Percentiles rank a stretch among this genome's conserved stretches.
Evolutionary conservation across 2,113 vertebrate genomes (phyloP).

Genomic region (Corythornis cristatus): DNA sequence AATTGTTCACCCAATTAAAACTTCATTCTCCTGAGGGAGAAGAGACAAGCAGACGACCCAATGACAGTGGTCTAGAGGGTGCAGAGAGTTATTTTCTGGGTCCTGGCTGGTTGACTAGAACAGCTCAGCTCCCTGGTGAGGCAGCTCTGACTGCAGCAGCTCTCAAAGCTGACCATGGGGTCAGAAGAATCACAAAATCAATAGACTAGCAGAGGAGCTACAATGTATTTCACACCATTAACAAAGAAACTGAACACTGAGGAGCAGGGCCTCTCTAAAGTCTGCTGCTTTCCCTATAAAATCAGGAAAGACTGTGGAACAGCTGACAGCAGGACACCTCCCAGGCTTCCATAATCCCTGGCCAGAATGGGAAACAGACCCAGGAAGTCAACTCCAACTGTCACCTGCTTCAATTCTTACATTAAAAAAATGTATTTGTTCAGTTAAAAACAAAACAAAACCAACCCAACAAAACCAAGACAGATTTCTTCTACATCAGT

Average conservation of each 20-base stretch:
- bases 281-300: background rate
- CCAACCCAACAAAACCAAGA: too few species aligned
- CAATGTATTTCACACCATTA: background rate
- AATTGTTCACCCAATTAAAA: background rate
- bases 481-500: background rate
- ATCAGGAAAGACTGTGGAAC: background rate
- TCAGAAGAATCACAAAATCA: background rate
- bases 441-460: background rate
- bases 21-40: background rate
- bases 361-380: background rate
- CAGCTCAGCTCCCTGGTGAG: background rate
- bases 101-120: background rate
- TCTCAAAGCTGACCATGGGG: background rate
- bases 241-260: background rate
- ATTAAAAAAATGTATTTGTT: background rate
- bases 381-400: background rate
- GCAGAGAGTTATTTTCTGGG: background rate
- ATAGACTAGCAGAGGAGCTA: fast-evolving
- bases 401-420: background rate
- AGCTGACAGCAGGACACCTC: background rate
- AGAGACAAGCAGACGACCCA: background rate
- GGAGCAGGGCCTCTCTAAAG: background rate
- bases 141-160: background rate
- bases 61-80: background rate
- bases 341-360: background rate